A percentile compares a stretch with the other conserved stretches of the same genome.
Evolutionary conservation across 2,888 invertebrate genomes (phyloP).

Genomic region (Lacanobia wlatinum): DNA sequence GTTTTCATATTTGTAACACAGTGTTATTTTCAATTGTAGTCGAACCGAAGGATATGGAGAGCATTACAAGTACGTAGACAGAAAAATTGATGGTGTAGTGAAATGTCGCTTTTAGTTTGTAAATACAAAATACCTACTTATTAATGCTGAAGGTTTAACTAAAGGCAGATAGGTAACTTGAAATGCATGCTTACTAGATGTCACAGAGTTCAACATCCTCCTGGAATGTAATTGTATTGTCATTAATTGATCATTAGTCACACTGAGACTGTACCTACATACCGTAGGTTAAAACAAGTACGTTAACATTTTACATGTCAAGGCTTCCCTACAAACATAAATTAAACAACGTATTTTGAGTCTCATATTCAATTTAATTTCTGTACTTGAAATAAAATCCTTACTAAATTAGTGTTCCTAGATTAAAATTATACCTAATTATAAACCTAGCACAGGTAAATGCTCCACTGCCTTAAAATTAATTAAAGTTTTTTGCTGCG

Average conservation of each 20-base stretch:
- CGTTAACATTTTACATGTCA: slow-evolving; percentile 43
- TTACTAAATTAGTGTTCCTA: neutral
- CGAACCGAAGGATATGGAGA: slow-evolving; percentile 94
- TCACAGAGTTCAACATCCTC: slow-evolving; percentile 34
- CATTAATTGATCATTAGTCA: slow-evolving; percentile 55
- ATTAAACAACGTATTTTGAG: neutral
- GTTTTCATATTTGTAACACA: slow-evolving; percentile 63
- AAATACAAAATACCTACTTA: neutral
- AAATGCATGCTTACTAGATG: slow-evolving; percentile 60
- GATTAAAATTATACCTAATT: slow-evolving; percentile 7
- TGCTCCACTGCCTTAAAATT: slow-evolving; percentile 21
- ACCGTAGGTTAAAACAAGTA: slow-evolving; percentile 28
- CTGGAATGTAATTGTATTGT: slow-evolving; percentile 46
- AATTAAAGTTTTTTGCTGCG: slow-evolving; percentile 32
- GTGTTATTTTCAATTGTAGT: slow-evolving; percentile 86
- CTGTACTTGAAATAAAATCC: neutral
- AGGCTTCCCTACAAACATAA: slow-evolving; percentile 40
- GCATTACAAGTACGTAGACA: slow-evolving; percentile 93
- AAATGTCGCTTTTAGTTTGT: slow-evolving; percentile 55
- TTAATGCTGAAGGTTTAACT: slow-evolving; percentile 21
- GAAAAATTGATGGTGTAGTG: slow-evolving; percentile 47
- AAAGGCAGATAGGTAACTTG: slow-evolving; percentile 19
- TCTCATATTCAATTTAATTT: neutral
- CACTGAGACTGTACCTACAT: slow-evolving; percentile 41
- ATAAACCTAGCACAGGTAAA: slow-evolving; percentile 2